These are phyloP conservation scores for Arnoldichthys spilopterus DNA, from an alignment of 2,797 vertebrate species.

Conservation along the genomic window DNA sequence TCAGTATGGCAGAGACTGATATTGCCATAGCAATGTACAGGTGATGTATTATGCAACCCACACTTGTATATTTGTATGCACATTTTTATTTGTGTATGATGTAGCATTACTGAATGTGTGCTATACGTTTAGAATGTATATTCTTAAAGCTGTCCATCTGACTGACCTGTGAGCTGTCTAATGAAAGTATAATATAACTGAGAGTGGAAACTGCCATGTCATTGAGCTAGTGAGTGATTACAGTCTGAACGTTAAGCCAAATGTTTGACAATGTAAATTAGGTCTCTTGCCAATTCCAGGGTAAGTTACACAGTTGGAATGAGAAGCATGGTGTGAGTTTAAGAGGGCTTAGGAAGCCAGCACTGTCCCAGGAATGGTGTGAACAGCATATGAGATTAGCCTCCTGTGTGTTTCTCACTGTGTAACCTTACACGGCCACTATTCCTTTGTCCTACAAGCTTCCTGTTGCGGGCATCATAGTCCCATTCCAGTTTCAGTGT, in stretches of 20 bases:
- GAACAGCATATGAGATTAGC: constrained; percentile 36
- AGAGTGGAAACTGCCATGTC: no score
- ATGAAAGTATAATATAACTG: no score
- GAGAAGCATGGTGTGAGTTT: constrained; percentile 35
- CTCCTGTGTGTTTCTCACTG: constrained; percentile 21
- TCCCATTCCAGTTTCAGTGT: constrained; percentile 1
- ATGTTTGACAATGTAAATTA: constrained; percentile 9
- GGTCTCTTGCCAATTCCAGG: constrained; percentile 1
- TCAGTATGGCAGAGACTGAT: no score
- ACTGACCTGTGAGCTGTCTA: no score
- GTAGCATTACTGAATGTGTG: no score
- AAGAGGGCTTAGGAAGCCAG: constrained; percentile 39
- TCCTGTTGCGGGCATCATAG: constrained; percentile 17
- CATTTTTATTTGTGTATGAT: no score
- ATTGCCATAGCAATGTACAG: no score
- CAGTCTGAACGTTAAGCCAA: background rate
- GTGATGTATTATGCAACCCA: no score
- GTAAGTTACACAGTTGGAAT: constrained; percentile 37
- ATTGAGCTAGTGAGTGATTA: background rate
- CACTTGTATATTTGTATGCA: no score
- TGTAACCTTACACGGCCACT: constrained; percentile 2
- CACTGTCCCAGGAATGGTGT: constrained; percentile 44
- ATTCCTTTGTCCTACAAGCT: background rate
- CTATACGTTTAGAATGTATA: no score
- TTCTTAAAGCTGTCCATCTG: background rate